Percentiles rank a stretch among this genome's conserved stretches.
Evolutionary conservation across 2,797 vertebrate genomes (phyloP).

Genomic region (Ciconia nigra): DNA sequence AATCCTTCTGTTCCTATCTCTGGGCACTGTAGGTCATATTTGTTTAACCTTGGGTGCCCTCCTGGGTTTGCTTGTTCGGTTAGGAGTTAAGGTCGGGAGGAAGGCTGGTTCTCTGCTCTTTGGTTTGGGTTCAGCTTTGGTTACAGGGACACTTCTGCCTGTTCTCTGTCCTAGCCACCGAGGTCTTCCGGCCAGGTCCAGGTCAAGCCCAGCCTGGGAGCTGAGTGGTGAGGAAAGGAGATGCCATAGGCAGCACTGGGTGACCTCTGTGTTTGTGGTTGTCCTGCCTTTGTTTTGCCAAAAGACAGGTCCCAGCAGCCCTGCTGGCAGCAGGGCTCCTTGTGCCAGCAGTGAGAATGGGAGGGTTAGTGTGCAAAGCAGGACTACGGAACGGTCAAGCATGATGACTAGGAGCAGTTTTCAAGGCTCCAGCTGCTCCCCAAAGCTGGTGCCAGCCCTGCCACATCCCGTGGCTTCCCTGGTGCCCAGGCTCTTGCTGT

Average conservation of each 20-base stretch:
- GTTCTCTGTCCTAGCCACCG: background rate
- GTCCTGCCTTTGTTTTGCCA: background rate
- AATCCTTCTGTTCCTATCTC: background rate
- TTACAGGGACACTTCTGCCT: background rate
- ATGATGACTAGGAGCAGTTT: background rate
- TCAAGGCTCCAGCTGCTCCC: background rate
- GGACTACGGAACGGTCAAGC: background rate
- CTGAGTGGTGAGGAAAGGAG: background rate
- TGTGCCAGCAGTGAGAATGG: rapidly evolving
- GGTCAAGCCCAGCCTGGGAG: background rate
- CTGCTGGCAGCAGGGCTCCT: background rate
- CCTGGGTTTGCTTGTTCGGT: background rate
- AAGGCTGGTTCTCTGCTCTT: background rate
- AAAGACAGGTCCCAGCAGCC: background rate
- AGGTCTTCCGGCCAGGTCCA: background rate
- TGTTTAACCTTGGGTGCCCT: background rate
- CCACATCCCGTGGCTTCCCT: rapidly evolving
- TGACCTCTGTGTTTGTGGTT: background rate
- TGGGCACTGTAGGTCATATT: rapidly evolving
- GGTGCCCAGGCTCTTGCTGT: background rate
- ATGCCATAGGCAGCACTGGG: background rate
- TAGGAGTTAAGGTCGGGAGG: background rate
- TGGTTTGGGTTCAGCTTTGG: background rate
- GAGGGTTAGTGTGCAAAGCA: background rate
- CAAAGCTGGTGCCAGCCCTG: background rate